Percentiles rank a stretch among this genome's conserved stretches.
These are phyloP conservation scores for Melipona beecheii DNA, from an alignment of 2,888 invertebrate species.

Conservation along the genomic window DNA sequence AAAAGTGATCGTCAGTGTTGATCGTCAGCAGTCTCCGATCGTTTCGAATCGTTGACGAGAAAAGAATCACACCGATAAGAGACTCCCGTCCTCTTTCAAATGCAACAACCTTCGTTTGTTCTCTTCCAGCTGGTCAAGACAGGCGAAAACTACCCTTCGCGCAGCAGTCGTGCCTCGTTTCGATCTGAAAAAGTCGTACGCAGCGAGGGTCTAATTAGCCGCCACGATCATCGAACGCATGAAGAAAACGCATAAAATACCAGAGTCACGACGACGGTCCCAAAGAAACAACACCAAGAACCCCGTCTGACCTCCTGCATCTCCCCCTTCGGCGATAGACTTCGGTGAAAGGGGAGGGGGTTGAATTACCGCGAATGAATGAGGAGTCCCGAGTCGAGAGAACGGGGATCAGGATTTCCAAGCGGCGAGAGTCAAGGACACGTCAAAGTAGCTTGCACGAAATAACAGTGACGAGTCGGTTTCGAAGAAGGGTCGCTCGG, in stretches of 20 bases:
- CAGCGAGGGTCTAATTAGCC: constrained; percentile 46
- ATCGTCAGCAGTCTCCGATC: background rate
- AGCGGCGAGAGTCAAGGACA: constrained; percentile 58
- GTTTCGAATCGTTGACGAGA: background rate
- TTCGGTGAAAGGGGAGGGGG: background rate
- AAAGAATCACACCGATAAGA: no score
- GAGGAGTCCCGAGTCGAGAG: constrained; percentile 6
- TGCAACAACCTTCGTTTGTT: background rate
- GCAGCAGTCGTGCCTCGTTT: background rate
- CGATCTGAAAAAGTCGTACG: background rate
- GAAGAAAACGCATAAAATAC: constrained; percentile 40
- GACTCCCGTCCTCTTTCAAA: background rate
- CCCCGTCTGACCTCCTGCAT: background rate
- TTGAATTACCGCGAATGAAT: constrained; percentile 45
- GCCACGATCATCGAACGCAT: constrained; percentile 35
- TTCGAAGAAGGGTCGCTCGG: constrained; percentile 8
- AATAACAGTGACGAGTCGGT: constrained; percentile 49
- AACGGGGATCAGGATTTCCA: constrained; percentile 26
- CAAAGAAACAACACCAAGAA: constrained; percentile 30
- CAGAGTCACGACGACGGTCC: constrained; percentile 9
- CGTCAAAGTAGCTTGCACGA: constrained; percentile 60
- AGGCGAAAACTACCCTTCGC: background rate
- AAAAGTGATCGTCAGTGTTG: background rate
- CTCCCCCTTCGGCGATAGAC: constrained; percentile 29
- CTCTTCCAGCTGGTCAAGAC: constrained; percentile 2